Conservation (phyloP, 2,888 invertebrate species). For the Spodoptera exigua region DNA sequence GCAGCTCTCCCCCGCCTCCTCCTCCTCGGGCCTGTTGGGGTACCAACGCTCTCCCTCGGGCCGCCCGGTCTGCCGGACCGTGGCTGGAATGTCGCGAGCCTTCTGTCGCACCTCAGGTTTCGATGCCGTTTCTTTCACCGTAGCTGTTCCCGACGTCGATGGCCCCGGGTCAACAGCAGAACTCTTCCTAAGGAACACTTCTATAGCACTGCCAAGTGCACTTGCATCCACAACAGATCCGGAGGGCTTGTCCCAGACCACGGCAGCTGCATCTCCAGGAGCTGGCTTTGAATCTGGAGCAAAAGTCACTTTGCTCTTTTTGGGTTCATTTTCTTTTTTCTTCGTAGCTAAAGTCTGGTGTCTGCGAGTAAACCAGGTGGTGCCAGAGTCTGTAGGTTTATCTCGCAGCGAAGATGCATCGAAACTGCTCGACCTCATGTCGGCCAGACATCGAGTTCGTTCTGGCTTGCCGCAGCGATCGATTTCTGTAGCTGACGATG, state of each 20-base stretch:
- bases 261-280: conserved; percentile 89
- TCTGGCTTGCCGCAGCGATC: conserved; percentile 91
- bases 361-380: conserved; percentile 93
- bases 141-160: conserved; percentile 69
- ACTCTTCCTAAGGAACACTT: conserved; percentile 92
- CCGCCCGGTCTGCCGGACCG: conserved; percentile 66
- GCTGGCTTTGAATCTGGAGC: conserved; percentile 90
- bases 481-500: conserved; percentile 95
- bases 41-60: conserved; percentile 89
- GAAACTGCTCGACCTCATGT: conserved; percentile 95
- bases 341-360: conserved; percentile 93
- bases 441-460: conserved; percentile 90
- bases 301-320: conserved; percentile 88
- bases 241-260: conserved; percentile 93
- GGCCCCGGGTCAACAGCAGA: conserved; percentile 83
- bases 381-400: conserved; percentile 83
- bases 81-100: conserved; percentile 74
- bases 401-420: conserved; percentile 93
- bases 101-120: conserved; percentile 80
- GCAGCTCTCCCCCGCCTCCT: conserved; percentile 92
- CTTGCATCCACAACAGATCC: conserved; percentile 94
- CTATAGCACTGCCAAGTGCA: conserved; percentile 94
- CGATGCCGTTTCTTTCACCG: conserved; percentile 67
- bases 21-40: conserved; percentile 91
- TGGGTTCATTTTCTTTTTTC: conserved; percentile 85